Evolutionary conservation across 2,888 invertebrate species (phyloP), one percentile per base, ranked within the genome.

Genomic region (Imbricaverruca yamaguchii): DNA sequence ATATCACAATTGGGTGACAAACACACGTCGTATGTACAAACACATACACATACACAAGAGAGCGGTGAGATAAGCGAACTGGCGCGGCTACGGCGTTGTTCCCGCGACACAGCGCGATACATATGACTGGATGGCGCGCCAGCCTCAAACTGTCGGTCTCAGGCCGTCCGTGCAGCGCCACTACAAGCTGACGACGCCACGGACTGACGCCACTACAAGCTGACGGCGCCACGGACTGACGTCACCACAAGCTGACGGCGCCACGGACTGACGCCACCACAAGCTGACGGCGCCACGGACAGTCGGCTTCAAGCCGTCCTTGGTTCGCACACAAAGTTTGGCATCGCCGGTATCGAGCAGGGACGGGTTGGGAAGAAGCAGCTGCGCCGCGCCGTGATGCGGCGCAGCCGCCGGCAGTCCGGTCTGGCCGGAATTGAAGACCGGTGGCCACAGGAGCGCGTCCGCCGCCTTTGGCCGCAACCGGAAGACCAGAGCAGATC

Each of bases 1-100:
- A 74, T 74, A 74, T 74, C 74, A 74, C 74, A 74, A 74, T 39
- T 74, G 53, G 74, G 39, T 74, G 74, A 74, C 53, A 74, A 74
- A 74, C 74, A 74, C 53, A 74, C 74, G 25, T 74, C 74, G 18
- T 53, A 74, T 74, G 53, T 74, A 74, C 74, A 11, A 0, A 59
- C 15, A 59, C 59, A 59, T 7, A 11, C 15, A 11, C 59, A 59
- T 7, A 74, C 13, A 53, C 74, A 53, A 15, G 23, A 74, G 12
- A 1, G 53, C 8, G 53, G 18, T 18, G 8, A 15, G 23, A 13
- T 10, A 10, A 9, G 39, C 53, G 53, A 18, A 74, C 53, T 18
- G 53, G 23, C 53, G 18, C 13, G 59, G 53, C 15, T 7, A 18
- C 6, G 18, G 10, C 74, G 10, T 13, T 15, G 10, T 11, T n/a